Conservation (phyloP, 2,113 vertebrate species). For the Panthera uncia region DNA sequence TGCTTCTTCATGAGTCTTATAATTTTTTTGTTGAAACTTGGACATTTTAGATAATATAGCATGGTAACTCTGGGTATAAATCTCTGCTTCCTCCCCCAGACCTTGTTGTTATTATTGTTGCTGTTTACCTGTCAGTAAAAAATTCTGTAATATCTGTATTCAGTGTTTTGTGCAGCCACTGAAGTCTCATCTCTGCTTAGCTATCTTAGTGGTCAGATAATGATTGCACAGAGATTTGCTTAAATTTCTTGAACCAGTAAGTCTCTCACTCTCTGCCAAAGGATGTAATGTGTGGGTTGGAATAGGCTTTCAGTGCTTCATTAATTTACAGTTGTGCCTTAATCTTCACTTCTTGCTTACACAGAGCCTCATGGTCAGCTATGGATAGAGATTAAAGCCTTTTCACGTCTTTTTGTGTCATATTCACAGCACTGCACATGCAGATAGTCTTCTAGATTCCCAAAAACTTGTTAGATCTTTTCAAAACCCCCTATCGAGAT, state of each 20-base stretch:
- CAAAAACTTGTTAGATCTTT: background rate
- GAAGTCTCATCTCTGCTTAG: background rate
- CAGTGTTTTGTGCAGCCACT: background rate
- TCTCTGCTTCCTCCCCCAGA: background rate
- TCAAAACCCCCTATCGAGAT: background rate
- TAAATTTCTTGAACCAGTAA: background rate
- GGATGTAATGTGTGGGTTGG: background rate
- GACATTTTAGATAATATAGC: background rate
- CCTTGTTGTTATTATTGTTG: background rate
- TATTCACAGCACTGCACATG: background rate
- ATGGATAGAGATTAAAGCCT: background rate
- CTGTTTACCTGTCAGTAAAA: background rate
- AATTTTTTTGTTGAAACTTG: constrained; percentile 14
- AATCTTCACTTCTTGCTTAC: background rate
- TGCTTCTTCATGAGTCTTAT: background rate
- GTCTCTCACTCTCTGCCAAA: background rate
- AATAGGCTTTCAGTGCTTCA: background rate
- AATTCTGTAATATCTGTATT: background rate
- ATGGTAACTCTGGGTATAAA: background rate
- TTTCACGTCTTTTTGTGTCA: background rate
- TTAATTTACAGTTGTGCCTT: background rate
- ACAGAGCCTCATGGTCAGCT: background rate
- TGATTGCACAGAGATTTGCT: background rate
- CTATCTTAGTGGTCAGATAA: background rate
- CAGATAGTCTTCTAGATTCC: background rate